These are phyloP conservation scores for Motacilla tschutschensis DNA, from an alignment of 2,113 vertebrate species.

Conservation along the genomic window DNA sequence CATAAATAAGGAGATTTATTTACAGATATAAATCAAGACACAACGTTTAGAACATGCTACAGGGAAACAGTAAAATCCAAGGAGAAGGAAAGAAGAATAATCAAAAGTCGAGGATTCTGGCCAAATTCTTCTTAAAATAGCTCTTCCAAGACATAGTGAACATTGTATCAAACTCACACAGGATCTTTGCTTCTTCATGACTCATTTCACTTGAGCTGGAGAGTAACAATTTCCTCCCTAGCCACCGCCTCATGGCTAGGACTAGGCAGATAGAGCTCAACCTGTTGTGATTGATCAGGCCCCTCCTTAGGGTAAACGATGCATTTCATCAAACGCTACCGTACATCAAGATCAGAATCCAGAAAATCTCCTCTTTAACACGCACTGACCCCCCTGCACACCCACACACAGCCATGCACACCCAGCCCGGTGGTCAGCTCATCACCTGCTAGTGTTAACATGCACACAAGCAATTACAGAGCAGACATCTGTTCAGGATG, in stretches of 20 bases:
- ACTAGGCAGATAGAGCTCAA: constrained; percentile 1
- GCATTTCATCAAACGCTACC: background rate
- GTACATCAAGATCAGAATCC: background rate
- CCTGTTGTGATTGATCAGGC: background rate
- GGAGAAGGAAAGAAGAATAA: constrained; percentile 54
- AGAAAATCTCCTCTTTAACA: background rate
- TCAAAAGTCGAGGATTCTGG: constrained; percentile 44
- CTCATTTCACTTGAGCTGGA: constrained; percentile 51
- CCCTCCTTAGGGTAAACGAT: background rate
- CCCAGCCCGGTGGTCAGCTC: background rate
- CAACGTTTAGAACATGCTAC: constrained; percentile 48
- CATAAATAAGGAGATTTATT: constrained; percentile 69
- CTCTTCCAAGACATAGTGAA: constrained; percentile 67
- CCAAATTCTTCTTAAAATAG: constrained; percentile 72
- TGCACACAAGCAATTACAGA: background rate
- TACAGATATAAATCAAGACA: constrained; percentile 71
- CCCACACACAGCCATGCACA: background rate
- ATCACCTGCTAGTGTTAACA: constrained; percentile 27
- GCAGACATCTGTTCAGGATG: constrained; percentile 52
- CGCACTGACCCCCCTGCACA: background rate
- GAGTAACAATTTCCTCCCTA: constrained; percentile 66
- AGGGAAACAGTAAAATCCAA: constrained; percentile 62
- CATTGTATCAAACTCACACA: constrained; percentile 61
- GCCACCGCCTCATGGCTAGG: constrained; percentile 10
- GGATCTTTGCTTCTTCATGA: constrained; percentile 62